Percentiles rank a stretch among this genome's conserved stretches.
phyloP scores from a whole-genome alignment of 2,113 vertebrate species.

The Leptosomus discolor region DNA sequence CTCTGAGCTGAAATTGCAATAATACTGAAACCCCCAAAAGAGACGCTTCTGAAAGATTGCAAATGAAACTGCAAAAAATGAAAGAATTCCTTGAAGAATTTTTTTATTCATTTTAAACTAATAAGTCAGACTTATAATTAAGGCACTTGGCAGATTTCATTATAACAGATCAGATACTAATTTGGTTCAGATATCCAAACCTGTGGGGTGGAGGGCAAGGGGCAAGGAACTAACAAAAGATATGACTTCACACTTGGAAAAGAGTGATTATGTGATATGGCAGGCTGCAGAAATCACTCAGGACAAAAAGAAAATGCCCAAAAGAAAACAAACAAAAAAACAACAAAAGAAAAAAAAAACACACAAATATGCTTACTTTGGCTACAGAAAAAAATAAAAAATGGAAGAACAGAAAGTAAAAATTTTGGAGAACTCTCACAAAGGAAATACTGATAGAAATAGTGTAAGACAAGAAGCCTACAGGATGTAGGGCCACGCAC shows the following conservation, averaged over 20 bases:
- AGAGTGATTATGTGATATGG: not conserved
- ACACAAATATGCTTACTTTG: not conserved
- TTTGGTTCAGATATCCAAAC: not conserved
- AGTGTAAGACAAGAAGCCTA: not conserved
- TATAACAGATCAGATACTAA: not conserved
- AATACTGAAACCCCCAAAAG: not conserved
- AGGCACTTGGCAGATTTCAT: constrained; percentile 16
- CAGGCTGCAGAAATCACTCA: not conserved
- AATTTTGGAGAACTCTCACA: not conserved
- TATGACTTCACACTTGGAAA: not conserved
- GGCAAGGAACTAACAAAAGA: not conserved
- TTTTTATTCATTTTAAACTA: constrained; percentile 10
- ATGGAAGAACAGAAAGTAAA: not conserved
- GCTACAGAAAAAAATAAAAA: not conserved
- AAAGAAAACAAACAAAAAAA: not conserved
- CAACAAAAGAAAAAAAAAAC: no score
- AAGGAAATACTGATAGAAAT: not conserved
- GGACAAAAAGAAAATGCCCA: not conserved
- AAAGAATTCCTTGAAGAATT: not conserved
- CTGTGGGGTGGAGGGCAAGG: not conserved
- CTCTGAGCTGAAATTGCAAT: not conserved
- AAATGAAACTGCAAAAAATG: not conserved
- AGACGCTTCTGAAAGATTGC: not conserved
- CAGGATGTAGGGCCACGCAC: not conserved
- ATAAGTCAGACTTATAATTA: constrained; percentile 16